Percentiles rank a stretch among this genome's conserved stretches.
Evolutionary conservation across 1,140 invertebrate genomes (phyloP).

Genomic region (Medauroidea extradentata): DNA sequence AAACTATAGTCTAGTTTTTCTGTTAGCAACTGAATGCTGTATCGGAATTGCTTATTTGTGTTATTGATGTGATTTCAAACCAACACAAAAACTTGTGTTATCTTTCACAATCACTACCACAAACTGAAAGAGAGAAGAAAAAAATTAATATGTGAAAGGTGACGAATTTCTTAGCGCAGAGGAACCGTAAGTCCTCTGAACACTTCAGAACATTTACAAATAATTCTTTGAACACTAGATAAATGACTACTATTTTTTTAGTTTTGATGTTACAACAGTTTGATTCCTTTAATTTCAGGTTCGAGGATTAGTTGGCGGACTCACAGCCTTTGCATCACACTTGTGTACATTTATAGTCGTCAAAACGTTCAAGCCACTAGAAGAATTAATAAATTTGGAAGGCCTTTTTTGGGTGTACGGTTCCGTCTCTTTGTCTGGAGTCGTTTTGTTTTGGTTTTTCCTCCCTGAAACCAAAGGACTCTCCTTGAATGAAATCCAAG

Average conservation of each 20-base stretch:
- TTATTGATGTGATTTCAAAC: no score
- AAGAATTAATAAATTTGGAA: conserved; percentile 47
- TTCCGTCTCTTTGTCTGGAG: conserved; percentile 53
- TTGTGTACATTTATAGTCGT: conserved; percentile 61
- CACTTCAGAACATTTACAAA: background rate
- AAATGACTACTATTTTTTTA: background rate
- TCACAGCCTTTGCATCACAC: conserved; percentile 61
- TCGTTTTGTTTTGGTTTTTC: conserved; percentile 56
- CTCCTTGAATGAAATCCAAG: conserved; percentile 71
- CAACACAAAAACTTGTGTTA: no score
- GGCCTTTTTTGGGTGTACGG: conserved; percentile 62
- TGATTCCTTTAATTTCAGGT: conserved; percentile 44
- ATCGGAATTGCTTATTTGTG: no score
- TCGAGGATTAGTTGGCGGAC: conserved; percentile 58
- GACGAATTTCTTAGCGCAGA: background rate
- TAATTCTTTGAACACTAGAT: background rate
- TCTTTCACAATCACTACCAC: background rate
- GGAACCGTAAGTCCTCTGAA: background rate
- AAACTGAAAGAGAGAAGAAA: background rate
- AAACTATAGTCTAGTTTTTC: no score
- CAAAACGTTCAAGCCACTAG: conserved; percentile 59
- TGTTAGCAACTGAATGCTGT: no score
- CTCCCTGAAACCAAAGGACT: conserved; percentile 79
- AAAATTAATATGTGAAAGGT: background rate
- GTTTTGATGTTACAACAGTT: background rate